phyloP scores from a whole-genome alignment of 2,888 invertebrate species.

The Nowickia ferox region DNA sequence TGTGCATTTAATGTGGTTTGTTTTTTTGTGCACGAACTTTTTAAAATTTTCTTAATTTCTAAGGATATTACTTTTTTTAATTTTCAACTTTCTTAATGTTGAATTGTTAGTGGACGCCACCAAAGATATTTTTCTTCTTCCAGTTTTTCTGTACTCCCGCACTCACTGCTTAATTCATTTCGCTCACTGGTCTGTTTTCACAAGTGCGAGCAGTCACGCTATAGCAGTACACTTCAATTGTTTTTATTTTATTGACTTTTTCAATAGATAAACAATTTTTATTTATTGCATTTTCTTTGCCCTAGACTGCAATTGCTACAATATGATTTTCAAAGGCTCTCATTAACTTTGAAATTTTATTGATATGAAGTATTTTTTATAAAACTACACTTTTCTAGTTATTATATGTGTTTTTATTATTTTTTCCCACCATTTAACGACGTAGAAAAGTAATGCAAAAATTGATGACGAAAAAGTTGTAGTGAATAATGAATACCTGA shows the following conservation, averaged over 20 bases:
- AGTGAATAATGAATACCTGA: conserved; percentile 55
- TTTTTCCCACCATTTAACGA: conserved; percentile 69
- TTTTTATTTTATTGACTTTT: conserved; percentile 72
- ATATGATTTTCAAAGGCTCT: not conserved
- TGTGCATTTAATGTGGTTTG: not conserved
- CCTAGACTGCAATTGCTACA: not conserved
- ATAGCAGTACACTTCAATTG: conserved; percentile 51
- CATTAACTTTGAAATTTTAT: not conserved
- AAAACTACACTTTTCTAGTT: conserved; percentile 1
- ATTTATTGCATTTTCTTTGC: conserved; percentile 61
- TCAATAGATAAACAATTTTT: conserved; percentile 71
- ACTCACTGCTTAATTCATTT: conserved; percentile 60
- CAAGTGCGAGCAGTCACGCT: conserved; percentile 56
- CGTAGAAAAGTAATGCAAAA: conserved; percentile 68
- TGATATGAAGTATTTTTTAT: not conserved
- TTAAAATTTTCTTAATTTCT: conserved; percentile 35
- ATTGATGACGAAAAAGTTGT: conserved; percentile 67
- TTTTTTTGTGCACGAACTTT: not conserved
- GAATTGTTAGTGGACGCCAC: conserved; percentile 69
- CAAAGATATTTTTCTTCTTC: conserved; percentile 67
- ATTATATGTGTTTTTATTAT: conserved; percentile 32
- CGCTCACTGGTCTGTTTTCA: not conserved
- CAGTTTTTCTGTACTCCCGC: conserved; percentile 72
- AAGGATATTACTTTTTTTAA: conserved; percentile 54
- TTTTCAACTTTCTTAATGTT: conserved; percentile 45